Evolutionary conservation across 2,797 vertebrate species (phyloP).

Genomic region (Diplodus sargus): DNA sequence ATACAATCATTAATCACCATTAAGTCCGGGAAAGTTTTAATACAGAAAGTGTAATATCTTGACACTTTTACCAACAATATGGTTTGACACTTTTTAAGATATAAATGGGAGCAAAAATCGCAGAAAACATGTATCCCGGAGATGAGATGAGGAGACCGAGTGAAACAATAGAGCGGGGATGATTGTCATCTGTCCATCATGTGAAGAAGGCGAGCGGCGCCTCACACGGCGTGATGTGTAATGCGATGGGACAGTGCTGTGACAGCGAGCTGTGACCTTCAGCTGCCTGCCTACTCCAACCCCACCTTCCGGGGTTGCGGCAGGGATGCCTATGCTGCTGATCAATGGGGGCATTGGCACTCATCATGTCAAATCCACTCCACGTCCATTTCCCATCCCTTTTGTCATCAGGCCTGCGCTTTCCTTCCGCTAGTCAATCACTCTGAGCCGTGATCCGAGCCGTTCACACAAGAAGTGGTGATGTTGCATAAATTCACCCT

Average conservation of each 20-base stretch:
- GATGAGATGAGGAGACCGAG: slow-evolving; percentile 62
- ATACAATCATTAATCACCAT: slow-evolving; percentile 66
- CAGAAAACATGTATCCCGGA: slow-evolving; percentile 43
- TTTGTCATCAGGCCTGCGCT: slow-evolving; percentile 74
- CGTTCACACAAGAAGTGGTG: slow-evolving; percentile 54
- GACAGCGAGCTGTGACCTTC: slow-evolving; percentile 88
- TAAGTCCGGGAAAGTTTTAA: slow-evolving; percentile 57
- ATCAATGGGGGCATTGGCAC: slow-evolving; percentile 86
- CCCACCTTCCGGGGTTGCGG: slow-evolving; percentile 76
- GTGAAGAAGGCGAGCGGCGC: slow-evolving; percentile 65
- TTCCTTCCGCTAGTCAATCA: slow-evolving; percentile 79
- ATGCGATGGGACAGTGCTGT: slow-evolving; percentile 84
- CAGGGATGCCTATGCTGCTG: slow-evolving; percentile 81
- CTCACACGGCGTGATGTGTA: slow-evolving; percentile 74
- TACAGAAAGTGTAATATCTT: slow-evolving; percentile 35
- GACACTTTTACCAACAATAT: slow-evolving; percentile 55
- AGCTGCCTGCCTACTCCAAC: slow-evolving; percentile 82
- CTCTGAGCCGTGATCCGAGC: slow-evolving; percentile 57
- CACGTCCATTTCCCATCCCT: slow-evolving; percentile 76
- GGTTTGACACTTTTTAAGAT: slow-evolving; percentile 70
- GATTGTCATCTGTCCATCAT: slow-evolving; percentile 88
- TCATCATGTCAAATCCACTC: slow-evolving; percentile 84
- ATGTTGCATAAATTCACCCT: slow-evolving; percentile 71
- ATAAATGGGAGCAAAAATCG: slow-evolving; percentile 66
- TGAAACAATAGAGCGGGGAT: slow-evolving; percentile 71